Conservation (phyloP, 2,888 invertebrate species). For the Morinoia aosen region DNA sequence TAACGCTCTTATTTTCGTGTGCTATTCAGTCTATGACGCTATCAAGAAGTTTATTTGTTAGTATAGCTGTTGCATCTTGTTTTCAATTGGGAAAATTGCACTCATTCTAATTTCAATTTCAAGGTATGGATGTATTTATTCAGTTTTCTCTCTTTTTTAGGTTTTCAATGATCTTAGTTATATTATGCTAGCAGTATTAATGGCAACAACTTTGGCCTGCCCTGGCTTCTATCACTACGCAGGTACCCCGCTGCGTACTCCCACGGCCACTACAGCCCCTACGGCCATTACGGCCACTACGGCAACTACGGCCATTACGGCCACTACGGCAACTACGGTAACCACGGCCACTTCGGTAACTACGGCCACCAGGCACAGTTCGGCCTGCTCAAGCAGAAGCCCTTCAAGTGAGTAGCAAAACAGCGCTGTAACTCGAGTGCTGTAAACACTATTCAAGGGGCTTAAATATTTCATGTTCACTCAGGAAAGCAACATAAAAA, state of each 20-base stretch:
- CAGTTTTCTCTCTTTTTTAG: too few relatives aligned
- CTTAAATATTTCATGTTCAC: too few relatives aligned
- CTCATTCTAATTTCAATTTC: too few relatives aligned
- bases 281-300: neutral
- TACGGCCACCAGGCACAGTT: neutral
- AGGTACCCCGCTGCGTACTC: neutral
- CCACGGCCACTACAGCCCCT: too few relatives aligned
- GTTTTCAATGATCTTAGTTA: too few relatives aligned
- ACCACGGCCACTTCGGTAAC: neutral
- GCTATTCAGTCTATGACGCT: neutral
- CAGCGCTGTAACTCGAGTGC: too few relatives aligned
- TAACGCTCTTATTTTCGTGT: neutral
- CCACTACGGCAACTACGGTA: neutral
- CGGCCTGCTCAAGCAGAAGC: neutral
- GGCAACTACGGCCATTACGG: neutral
- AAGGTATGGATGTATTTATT: too few relatives aligned
- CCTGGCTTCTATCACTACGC: neutral
- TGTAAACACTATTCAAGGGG: too few relatives aligned
- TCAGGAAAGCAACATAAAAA: too few relatives aligned
- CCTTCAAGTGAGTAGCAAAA: slow-evolving; percentile 10
- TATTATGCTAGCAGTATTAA: neutral
- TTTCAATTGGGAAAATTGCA: too few relatives aligned
- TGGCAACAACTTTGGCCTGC: neutral
- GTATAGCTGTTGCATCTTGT: too few relatives aligned
- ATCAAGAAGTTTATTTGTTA: too few relatives aligned